Percentiles rank a stretch among this genome's conserved stretches.
Evolutionary conservation across 2,113 vertebrate genomes (phyloP).

Genomic region (Carassius auratus): DNA sequence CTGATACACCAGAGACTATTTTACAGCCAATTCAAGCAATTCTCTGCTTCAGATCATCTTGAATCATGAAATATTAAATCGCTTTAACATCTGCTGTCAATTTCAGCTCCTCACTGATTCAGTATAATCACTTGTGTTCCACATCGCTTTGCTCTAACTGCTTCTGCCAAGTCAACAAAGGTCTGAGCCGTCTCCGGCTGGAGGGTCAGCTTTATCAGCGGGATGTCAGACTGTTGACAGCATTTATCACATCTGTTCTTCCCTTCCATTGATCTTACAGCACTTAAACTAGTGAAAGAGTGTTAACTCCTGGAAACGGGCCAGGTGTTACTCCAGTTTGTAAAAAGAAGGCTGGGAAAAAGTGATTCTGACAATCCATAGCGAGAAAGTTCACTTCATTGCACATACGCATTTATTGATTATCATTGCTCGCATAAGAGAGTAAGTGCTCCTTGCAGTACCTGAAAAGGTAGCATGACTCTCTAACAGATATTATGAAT

Average conservation of each 20-base stretch:
- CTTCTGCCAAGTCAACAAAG: constrained; percentile 29
- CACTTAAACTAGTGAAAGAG: constrained; percentile 59
- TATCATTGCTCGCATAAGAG: not conserved
- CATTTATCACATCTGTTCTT: constrained; percentile 66
- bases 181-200: constrained; percentile 26
- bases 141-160: constrained; percentile 5
- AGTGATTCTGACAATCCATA: constrained; percentile 57
- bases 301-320: constrained; percentile 51
- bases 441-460: not conserved
- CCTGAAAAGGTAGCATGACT: not conserved
- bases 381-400: constrained; percentile 37
- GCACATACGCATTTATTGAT: not conserved
- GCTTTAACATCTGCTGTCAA: constrained; percentile 19
- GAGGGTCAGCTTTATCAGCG: constrained; percentile 48
- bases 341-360: constrained; percentile 33
- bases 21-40: constrained; percentile 17
- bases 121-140: constrained; percentile 15
- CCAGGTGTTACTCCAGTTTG: constrained; percentile 48
- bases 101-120: constrained; percentile 16
- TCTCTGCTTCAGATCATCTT: constrained; percentile 21
- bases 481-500: not conserved
- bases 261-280: constrained; percentile 65
- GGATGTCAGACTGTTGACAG: constrained; percentile 62
- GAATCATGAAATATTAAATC: constrained; percentile 38
- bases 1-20: constrained; percentile 12